These are phyloP conservation scores for Glaucomys volans DNA, from an alignment of 2,113 vertebrate genomes.

Conservation along the genomic window DNA sequence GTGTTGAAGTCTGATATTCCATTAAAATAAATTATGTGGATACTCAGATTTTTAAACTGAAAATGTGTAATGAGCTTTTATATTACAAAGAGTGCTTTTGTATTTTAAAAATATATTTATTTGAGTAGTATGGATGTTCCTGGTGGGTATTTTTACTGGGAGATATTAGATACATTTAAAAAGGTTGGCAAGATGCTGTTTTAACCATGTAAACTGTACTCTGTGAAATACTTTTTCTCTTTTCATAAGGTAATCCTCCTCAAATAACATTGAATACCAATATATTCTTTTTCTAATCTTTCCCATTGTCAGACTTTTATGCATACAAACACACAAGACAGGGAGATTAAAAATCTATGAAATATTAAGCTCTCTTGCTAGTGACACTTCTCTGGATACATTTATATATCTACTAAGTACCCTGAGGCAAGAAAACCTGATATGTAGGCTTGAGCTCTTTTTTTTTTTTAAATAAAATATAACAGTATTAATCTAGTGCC, in stretches of 20 bases:
- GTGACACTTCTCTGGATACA: not conserved
- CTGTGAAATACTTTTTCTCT: not conserved
- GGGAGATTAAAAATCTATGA: not conserved
- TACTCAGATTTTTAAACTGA: constrained; percentile 77
- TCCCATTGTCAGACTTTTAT: not conserved
- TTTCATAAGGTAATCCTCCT: not conserved
- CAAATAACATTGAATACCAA: not conserved
- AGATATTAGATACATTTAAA: constrained; percentile 48
- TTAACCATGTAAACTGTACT: constrained; percentile 29
- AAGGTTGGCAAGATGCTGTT: constrained; percentile 11
- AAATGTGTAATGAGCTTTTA: constrained; percentile 67
- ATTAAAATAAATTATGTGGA: constrained; percentile 74
- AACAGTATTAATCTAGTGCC: not conserved
- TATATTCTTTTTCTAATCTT: constrained; percentile 24
- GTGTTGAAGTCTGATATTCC: constrained; percentile 5
- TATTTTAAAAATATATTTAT: constrained; percentile 76
- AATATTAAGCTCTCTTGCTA: constrained; percentile 17
- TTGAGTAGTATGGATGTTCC: not conserved
- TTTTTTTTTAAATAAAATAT: not conserved
- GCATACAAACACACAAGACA: not conserved
- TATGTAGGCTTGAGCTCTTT: not conserved
- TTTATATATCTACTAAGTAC: not conserved
- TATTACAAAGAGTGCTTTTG: constrained; percentile 43
- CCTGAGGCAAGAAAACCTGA: not conserved
- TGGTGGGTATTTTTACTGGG: not conserved